Evolutionary conservation across 2,797 vertebrate genomes (phyloP).

Genomic region (Lepus townsendii): DNA sequence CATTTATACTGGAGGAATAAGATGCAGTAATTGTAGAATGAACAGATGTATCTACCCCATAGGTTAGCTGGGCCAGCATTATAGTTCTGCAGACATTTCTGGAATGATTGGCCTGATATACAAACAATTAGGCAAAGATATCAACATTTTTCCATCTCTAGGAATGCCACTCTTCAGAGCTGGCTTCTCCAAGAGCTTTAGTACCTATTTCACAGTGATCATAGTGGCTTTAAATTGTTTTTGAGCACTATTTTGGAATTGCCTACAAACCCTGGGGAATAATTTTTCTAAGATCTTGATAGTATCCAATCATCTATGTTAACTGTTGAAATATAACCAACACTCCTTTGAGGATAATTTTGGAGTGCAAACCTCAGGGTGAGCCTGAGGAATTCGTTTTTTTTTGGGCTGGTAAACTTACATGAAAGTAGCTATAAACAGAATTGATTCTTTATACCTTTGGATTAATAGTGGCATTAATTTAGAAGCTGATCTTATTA

Average conservation of each 20-base stretch:
- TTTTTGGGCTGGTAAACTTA: background rate
- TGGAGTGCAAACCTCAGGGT: background rate
- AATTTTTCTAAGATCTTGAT: background rate
- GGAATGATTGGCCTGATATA: background rate
- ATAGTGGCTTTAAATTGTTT: background rate
- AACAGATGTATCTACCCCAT: background rate
- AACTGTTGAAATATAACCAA: background rate
- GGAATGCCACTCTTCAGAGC: background rate
- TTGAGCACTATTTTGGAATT: background rate
- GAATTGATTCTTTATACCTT: background rate
- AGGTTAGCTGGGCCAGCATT: background rate
- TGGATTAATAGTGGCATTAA: background rate
- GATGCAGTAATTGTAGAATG: background rate
- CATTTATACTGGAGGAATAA: background rate
- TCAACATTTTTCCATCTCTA: background rate
- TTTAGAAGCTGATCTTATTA: conserved; percentile 26
- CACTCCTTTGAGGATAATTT: background rate
- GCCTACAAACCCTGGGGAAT: background rate
- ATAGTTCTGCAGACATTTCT: background rate
- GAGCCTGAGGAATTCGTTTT: background rate
- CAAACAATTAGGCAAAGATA: background rate
- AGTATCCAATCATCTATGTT: background rate
- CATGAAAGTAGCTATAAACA: background rate
- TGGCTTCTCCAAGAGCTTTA: background rate
- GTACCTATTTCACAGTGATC: background rate